These are phyloP conservation scores for Orthosia gothica DNA, from an alignment of 2,888 invertebrate genomes.

Conservation along the genomic window DNA sequence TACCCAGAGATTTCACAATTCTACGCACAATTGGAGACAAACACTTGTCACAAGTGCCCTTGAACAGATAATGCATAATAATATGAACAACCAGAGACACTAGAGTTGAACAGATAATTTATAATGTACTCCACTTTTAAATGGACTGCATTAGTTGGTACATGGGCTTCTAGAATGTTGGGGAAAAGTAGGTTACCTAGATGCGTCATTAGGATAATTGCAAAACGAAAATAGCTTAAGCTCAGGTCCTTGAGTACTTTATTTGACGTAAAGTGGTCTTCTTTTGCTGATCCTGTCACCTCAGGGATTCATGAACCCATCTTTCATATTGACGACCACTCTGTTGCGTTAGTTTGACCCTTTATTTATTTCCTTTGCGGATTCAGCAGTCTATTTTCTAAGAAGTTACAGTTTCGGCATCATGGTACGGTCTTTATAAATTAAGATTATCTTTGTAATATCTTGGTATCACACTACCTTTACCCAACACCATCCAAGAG, in stretches of 20 bases:
- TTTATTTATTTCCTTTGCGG: background rate
- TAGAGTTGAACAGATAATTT: constrained; percentile 29
- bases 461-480: background rate
- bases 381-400: no score
- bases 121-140: constrained; percentile 28
- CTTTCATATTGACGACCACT: background rate
- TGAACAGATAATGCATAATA: constrained; percentile 40
- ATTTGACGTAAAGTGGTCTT: no score
- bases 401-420: background rate
- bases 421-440: background rate
- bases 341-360: background rate
- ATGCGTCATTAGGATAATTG: background rate
- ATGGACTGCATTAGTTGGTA: constrained; percentile 25
- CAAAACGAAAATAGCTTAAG: no score
- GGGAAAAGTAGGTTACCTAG: background rate
- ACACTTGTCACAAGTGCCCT: constrained; percentile 45
- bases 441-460: background rate
- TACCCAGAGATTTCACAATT: constrained; percentile 41
- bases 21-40: constrained; percentile 23
- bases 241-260: background rate
- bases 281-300: no score
- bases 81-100: constrained; percentile 32
- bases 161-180: constrained; percentile 12
- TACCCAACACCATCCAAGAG: background rate
- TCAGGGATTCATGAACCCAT: no score